Evolutionary conservation across 1,140 invertebrate genomes (phyloP), one percentile per base, ranked within the genome.

Genomic region (Bradynema listronoti): DNA sequence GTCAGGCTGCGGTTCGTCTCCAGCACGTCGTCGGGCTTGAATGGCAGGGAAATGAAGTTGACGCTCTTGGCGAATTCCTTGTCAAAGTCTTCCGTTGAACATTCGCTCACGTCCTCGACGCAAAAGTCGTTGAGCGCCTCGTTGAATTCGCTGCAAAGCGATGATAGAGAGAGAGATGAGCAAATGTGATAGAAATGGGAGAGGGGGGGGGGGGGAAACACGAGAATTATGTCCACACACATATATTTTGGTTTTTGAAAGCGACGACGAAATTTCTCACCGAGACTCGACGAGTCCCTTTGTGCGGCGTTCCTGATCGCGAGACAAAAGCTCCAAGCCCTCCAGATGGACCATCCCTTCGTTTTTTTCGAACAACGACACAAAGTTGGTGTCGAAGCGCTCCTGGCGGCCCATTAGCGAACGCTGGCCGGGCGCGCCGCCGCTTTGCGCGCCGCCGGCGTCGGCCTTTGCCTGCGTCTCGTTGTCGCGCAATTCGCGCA

Each of bases 261-360:
- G n/a, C n/a, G n/a, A n/a, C n/a, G n/a, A n/a, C n/a, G n/a, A n/a
- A n/a, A n/a, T n/a, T n/a, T n/a, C 45, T 66, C 56, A 56, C 61
- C n/a, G 22, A 30, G 47, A 4, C 39, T 66, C 30, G n/a, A 27
- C 24, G 19, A 22, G 11, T 42, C 33, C 24, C 27, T 22, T 24
- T 39, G 62, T 58, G n/a, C 19, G 55, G 46, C 42, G 24, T 11
- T 63, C 33, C 22, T 65, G 36, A 22, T 58, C 14, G 27, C 32
- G 39, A 36, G 65, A 65, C 11, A 69, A 39, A 27, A 69, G 22
- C 45, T 69, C 66, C 14, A 69, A 43, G 6, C 68, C 68, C 34
- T 69, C 66, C 55, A 69, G 36, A 56, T 69, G 60, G 1, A 69
- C 66, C 55, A 69, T 66, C 33, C 66, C 66, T 43, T 69, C 65